phyloP scores from a whole-genome alignment of 2,888 invertebrate species.

The Nysson spinosus region DNA sequence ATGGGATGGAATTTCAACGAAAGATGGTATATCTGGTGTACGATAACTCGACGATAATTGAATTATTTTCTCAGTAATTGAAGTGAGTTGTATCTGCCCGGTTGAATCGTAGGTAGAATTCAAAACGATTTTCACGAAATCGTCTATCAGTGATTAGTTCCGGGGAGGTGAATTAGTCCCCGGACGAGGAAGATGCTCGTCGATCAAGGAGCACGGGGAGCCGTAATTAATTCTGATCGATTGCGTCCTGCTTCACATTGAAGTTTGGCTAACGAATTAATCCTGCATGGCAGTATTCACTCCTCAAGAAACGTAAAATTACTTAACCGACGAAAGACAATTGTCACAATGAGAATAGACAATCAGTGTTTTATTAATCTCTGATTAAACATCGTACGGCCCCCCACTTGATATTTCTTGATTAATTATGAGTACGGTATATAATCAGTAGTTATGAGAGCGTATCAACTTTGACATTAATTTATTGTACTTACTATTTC shows the following conservation, averaged over 20 bases:
- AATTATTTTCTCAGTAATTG: slow-evolving; percentile 58
- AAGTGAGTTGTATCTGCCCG: slow-evolving; percentile 12
- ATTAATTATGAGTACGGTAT: no score
- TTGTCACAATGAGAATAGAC: no score
- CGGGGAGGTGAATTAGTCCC: slow-evolving; percentile 20
- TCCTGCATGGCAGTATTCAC: slow-evolving; percentile 4
- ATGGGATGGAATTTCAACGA: slow-evolving; percentile 49
- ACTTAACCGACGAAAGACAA: no score
- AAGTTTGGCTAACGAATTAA: slow-evolving; percentile 39
- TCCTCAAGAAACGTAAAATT: no score
- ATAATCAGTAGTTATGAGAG: no score
- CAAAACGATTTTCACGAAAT: slow-evolving; percentile 13
- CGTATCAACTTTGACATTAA: no score
- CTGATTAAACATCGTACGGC: no score
- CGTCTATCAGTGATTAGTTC: slow-evolving; percentile 38
- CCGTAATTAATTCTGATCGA: slow-evolving; percentile 56
- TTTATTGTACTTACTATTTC: no score
- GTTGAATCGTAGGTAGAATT: slow-evolving; percentile 5
- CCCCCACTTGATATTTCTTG: no score
- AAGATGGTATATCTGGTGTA: slow-evolving; percentile 12
- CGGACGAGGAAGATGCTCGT: slow-evolving; percentile 14
- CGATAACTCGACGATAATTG: slow-evolving; percentile 47
- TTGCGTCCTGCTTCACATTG: slow-evolving; percentile 25
- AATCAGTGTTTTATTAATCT: no score
- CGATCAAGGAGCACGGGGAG: slow-evolving; percentile 33